Evolutionary conservation across 2,797 vertebrate genomes (phyloP), one percentile per base, ranked within the genome.

Genomic region (Benthosema pterotum): DNA sequence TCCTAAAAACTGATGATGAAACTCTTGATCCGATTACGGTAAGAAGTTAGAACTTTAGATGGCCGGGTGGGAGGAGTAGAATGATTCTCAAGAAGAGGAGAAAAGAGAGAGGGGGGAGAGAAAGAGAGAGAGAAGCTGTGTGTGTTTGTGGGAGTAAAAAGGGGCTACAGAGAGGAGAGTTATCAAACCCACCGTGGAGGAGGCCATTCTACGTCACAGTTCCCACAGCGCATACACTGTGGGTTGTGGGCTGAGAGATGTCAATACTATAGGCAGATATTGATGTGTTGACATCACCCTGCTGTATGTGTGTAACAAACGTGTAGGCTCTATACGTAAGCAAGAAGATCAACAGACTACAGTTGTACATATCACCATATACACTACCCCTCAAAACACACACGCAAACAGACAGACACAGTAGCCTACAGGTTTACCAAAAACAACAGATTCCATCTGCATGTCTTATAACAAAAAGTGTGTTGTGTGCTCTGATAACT

Each of bases 171-270:
- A 86, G 78, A 88, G 85, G 80, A 83, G 88, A 87, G 32, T 9
- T 38, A 63, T 83, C 58, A 79, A 90, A 87, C 86, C 89, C 88
- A 88, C 87, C 86, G 78, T n/a, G n/a, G n/a, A 82, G 32, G 80
- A 79, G 77, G 74, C 78, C 68, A 66, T 89, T 73, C 76, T 74
- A 88, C 88, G 87, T 92, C 91, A 91, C 70, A 85, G 87, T 90
- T 89, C 83, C 84, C 84, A 84, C 83, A 86, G 83, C 11, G 84
- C 88, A 80, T 81, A 80, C 69, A 32, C 84, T 84, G 83, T 88
- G 86, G 85, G 86, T 57, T 85, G 89, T 83, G 75, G 79, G 80
- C 80, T 68, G 77, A 83, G 81, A 72, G 67, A 79, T 78, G 78
- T 77, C 60, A 78, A 79, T 73, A 25, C 22, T 25, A n/a, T n/a